A percentile compares a stretch with the other conserved stretches of the same genome.
These are phyloP conservation scores for Sciurus carolinensis DNA, from an alignment of 2,797 vertebrate species.

Conservation along the genomic window DNA sequence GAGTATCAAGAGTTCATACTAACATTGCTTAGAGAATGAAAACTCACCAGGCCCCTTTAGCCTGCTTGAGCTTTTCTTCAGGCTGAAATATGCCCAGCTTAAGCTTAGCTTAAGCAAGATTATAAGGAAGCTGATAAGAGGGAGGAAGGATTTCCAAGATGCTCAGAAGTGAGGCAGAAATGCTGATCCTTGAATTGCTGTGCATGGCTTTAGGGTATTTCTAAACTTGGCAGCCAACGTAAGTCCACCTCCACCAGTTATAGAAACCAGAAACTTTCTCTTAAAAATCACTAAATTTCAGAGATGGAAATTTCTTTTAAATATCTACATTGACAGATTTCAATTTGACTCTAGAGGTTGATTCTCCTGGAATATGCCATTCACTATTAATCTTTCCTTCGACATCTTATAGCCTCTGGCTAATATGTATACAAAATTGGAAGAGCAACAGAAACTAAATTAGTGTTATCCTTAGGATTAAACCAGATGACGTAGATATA, in stretches of 20 bases:
- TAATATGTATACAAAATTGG: background rate
- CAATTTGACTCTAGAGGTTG: background rate
- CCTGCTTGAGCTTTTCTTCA: background rate
- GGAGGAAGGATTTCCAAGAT: background rate
- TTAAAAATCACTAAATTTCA: slow-evolving; percentile 26
- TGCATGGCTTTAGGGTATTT: slow-evolving; percentile 32
- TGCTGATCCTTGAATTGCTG: background rate
- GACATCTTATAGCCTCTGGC: background rate
- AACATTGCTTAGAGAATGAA: slow-evolving; percentile 5
- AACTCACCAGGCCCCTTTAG: background rate
- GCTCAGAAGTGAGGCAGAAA: background rate
- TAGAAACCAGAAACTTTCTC: background rate
- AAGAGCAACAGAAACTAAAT: background rate
- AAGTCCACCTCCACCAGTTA: background rate
- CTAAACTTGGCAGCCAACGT: background rate
- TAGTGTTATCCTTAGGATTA: background rate
- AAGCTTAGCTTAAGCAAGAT: slow-evolving; percentile 34
- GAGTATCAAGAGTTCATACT: background rate
- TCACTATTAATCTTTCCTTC: background rate
- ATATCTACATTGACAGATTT: background rate
- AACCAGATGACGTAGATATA: background rate
- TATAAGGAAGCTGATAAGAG: background rate
- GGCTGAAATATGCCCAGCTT: background rate
- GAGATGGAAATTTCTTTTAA: background rate
- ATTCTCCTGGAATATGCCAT: background rate